Base-by-base conservation (phyloP, 1,140 invertebrate species). In the Drosophila yakuba region DNA sequence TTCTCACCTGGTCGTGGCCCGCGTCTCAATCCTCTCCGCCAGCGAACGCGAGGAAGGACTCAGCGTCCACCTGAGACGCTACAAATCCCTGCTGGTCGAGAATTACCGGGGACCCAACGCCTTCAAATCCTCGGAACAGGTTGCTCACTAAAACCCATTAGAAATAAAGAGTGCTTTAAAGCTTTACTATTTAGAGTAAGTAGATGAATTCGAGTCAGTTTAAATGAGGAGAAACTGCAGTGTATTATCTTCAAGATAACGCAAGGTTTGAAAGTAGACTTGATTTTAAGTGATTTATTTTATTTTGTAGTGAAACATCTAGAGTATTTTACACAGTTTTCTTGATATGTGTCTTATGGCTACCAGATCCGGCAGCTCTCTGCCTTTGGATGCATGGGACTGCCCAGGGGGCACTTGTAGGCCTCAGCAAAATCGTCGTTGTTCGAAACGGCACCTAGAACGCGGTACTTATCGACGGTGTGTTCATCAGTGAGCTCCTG, bases 391-490 rank as follows among this genome's bases (percentile, higher is more conserved):
- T 96, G 96, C 94, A 96, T 95, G 15, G 88, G 80, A 11, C 93
- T 93, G 3, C 93, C 93, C 4, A 77, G 39, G 0, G 93, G 91
- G 80, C 96, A 96, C n/a, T 94, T 94, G 83, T 95, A 96, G 67
- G 66, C 60, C 36, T 69, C 41, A 0, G 95, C 93, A 85, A 97
- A 96, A 28, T 95, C 95, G 23, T 93, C 83, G 36, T 93, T 93
- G 82, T 96, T 96, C 11, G 95, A 94, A 10, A 96, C 91, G 2
- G 95, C 94, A n/a, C 95, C 95, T 52, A 95, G 94, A 0, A 96
- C 95, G 60, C 95, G 93, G 50, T 82, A 91, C 45, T 91, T 91
- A 43, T 91, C 90, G 15, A 82, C 73, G 2, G 90, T 74, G 15
- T 91, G 90, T 15, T 88, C 83, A 15, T 80, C 20, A 0, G 48